phyloP scores from a whole-genome alignment of 64 coral and sea anemone genomes.

The Catalaphyllia jardinei region DNA sequence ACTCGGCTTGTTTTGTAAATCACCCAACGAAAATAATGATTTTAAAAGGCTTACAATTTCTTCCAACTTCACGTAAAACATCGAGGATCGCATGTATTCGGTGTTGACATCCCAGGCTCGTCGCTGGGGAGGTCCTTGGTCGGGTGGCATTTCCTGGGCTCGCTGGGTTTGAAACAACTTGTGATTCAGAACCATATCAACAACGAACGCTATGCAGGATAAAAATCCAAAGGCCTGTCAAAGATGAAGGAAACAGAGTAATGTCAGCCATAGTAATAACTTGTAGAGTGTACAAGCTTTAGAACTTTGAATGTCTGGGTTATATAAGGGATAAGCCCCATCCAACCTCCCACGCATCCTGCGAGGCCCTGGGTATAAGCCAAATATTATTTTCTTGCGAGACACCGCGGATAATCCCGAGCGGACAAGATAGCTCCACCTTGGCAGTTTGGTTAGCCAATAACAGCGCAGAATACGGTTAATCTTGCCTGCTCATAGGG shows the following conservation, averaged over 20 bases:
- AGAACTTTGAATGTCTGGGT: background rate
- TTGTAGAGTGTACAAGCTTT: too few species aligned
- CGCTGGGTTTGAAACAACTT: constrained; percentile 8
- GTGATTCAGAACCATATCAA: constrained; percentile 18
- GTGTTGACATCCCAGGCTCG: constrained; percentile 19
- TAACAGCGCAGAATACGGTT: too few species aligned
- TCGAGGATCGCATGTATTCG: background rate
- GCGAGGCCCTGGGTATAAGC: too few species aligned
- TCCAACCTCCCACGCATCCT: too few species aligned
- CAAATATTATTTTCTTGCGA: too few species aligned
- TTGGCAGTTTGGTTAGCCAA: too few species aligned
- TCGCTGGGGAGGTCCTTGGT: constrained; percentile 21
- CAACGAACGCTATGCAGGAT: constrained; percentile 20
- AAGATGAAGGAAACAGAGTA: background rate
- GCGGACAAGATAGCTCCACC: too few species aligned
- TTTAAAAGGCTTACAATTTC: background rate
- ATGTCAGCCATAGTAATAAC: background rate
- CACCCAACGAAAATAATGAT: too few species aligned
- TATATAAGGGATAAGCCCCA: too few species aligned
- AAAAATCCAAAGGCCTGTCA: constrained; percentile 41
- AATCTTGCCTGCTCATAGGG: too few species aligned
- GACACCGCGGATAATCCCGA: too few species aligned
- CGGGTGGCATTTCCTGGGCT: background rate
- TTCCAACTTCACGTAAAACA: background rate
- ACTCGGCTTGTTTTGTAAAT: too few species aligned